Evolutionary conservation across 2,888 invertebrate genomes (phyloP).

Genomic region (Xylophagus ater): DNA sequence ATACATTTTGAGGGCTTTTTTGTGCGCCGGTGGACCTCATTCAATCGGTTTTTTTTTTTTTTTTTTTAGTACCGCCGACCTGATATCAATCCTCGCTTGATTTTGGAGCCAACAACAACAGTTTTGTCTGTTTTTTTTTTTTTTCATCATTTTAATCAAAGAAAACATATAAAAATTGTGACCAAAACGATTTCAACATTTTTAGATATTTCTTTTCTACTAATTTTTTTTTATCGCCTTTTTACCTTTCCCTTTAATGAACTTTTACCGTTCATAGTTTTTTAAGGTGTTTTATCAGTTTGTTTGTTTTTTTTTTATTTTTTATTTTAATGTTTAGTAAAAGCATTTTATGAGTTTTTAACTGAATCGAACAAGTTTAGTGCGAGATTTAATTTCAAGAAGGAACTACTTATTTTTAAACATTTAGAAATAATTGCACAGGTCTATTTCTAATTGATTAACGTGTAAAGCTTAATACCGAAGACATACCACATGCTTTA

Average conservation of each 20-base stretch:
- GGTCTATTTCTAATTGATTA: no score
- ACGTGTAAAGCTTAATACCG: no score
- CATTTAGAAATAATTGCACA: no score
- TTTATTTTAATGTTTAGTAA: no score
- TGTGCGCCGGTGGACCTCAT: neutral
- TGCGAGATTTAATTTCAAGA: no score
- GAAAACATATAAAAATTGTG: neutral
- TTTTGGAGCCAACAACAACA: no score
- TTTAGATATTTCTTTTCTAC: neutral
- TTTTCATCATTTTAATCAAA: neutral
- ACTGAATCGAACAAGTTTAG: no score
- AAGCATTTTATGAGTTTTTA: no score
- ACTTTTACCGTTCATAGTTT: conserved; percentile 1
- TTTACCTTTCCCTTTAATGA: neutral
- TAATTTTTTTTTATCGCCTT: conserved; percentile 1
- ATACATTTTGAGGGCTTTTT: conserved; percentile 8
- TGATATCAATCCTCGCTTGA: neutral
- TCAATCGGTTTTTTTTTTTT: neutral
- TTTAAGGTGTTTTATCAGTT: no score
- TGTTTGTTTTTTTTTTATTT: no score
- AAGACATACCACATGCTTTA: no score
- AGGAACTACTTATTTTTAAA: no score
- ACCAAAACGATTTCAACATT: neutral
- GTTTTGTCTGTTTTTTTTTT: neutral
- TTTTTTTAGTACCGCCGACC: neutral